phyloP scores from a whole-genome alignment of 2,888 invertebrate species.

The Alcis repandata region DNA sequence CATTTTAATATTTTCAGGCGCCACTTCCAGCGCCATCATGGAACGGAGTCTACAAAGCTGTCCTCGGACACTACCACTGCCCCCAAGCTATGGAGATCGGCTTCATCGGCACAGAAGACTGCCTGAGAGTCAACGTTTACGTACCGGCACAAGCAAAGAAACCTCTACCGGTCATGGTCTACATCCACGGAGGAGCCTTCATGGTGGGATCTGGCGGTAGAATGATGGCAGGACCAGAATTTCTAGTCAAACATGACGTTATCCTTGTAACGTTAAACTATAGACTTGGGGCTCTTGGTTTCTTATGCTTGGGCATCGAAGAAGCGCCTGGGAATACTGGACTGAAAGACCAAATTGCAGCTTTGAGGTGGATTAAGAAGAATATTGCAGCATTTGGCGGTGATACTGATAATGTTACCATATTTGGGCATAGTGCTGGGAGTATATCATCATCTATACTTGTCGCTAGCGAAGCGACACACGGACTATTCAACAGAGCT shows the following conservation, averaged over 20 bases:
- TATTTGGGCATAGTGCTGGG: constrained; percentile 76
- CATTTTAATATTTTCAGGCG: constrained; percentile 57
- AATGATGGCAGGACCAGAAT: constrained; percentile 65
- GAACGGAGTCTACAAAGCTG: constrained; percentile 69
- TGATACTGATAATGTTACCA: constrained; percentile 68
- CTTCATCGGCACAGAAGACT: constrained; percentile 66
- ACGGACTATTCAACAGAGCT: constrained; percentile 64
- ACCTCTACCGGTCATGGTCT: constrained; percentile 72
- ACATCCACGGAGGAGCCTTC: constrained; percentile 76
- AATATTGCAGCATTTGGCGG: constrained; percentile 74
- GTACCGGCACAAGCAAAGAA: constrained; percentile 56
- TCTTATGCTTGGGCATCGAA: constrained; percentile 68
- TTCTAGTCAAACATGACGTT: constrained; percentile 66
- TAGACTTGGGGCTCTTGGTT: constrained; percentile 69
- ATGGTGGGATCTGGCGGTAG: constrained; percentile 71
- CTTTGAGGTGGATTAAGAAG: constrained; percentile 70
- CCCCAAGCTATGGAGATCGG: constrained; percentile 14
- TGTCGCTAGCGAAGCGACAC: constrained; percentile 57
- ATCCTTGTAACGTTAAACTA: constrained; percentile 75
- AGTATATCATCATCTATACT: constrained; percentile 62
- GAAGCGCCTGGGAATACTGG: constrained; percentile 75
- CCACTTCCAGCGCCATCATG: constrained; percentile 70
- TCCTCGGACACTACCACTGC: constrained; percentile 57
- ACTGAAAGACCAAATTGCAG: constrained; percentile 72
- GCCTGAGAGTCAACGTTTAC: constrained; percentile 71